A percentile compares a stretch with the other conserved stretches of the same genome.
Evolutionary conservation across 2,888 invertebrate genomes (phyloP).

Genomic region (Dichetophora obliterata): DNA sequence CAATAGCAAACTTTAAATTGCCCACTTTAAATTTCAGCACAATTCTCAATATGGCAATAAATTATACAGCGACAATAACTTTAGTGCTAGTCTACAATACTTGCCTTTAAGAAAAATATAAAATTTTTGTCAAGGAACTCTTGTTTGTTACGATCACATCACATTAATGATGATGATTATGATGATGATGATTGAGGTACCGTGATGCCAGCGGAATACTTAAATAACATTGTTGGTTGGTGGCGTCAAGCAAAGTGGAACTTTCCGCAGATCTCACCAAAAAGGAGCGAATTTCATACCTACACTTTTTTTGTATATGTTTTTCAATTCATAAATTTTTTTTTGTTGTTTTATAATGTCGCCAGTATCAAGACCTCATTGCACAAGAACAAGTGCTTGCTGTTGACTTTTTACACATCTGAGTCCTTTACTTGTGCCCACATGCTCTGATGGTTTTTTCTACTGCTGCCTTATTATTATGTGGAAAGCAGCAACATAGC

Average conservation of each 20-base stretch:
- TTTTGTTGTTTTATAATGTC: neutral
- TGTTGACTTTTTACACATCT: constrained; percentile 20
- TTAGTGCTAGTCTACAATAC: neutral
- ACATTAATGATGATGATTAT: neutral
- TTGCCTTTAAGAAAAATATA: neutral
- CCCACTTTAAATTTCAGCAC: neutral
- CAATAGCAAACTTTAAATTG: too few relatives aligned
- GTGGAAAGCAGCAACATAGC: neutral
- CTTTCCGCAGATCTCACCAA: neutral
- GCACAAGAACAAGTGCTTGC: constrained; percentile 2
- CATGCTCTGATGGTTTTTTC: neutral
- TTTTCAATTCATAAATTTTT: neutral
- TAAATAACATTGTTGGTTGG: constrained; percentile 14
- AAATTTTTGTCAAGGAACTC: neutral
- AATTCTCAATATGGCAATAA: neutral
- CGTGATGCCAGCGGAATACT: constrained; percentile 31
- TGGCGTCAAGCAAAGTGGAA: neutral
- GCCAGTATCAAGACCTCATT: constrained; percentile 2
- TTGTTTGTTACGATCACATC: neutral
- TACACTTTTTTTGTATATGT: constrained; percentile 3
- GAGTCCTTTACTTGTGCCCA: neutral
- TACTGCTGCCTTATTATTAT: neutral
- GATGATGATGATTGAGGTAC: constrained; percentile 15
- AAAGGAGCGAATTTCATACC: neutral
- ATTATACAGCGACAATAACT: constrained; percentile 5